Base-by-base conservation (phyloP, 2,888 invertebrate species). In the Ametastegia equiseti region DNA sequence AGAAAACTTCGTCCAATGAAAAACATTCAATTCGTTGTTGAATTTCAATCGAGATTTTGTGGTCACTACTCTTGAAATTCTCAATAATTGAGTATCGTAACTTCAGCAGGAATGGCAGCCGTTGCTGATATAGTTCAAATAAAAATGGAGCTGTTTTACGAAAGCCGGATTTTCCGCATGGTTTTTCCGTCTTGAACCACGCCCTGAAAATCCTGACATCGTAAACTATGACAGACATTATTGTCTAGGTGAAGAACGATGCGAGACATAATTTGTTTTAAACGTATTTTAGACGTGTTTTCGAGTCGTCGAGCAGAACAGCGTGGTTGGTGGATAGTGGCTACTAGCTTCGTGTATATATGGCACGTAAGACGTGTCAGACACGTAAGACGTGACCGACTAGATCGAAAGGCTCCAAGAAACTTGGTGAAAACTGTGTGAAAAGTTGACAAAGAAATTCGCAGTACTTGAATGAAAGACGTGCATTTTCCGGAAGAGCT, bases 371-470 rank as follows among this genome's bases (percentile, higher is more conserved):
- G 39, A 67, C 36, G 27, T 67, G 39, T 39, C 36, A 67, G 39
- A 36, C 65, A 11, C 39, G 9, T 9, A n/a, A 33, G 7, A 30
- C 63, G 33, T n/a, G 30, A 23, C 60, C 23, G 15, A 5, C 27
- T 60, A 60, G 27, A 60, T 30, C 60, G 15, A 13, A 60, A 15
- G 6, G 60, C 60, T 60, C 30, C 23, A 15, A 60, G 27, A 60
- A 30, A 60, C 30, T 60, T 60, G 15, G 30, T 15, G 19, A 60
- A 60, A 11, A 30, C 4, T 30, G 15, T 27, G 15, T 30, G 15
- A 60, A 11, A 60, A 54, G 54, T 54, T 30, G 60, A 60, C 60
- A 60, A 60, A 54, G 54, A 54, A 54, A 54, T 54, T 54, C 23
- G 23, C 23, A 54, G 54, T 54, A 54, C 54, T 54, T 54, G 11